Base-by-base conservation (phyloP, 2,888 invertebrate genomes). In the Brachyopa scutellaris region DNA sequence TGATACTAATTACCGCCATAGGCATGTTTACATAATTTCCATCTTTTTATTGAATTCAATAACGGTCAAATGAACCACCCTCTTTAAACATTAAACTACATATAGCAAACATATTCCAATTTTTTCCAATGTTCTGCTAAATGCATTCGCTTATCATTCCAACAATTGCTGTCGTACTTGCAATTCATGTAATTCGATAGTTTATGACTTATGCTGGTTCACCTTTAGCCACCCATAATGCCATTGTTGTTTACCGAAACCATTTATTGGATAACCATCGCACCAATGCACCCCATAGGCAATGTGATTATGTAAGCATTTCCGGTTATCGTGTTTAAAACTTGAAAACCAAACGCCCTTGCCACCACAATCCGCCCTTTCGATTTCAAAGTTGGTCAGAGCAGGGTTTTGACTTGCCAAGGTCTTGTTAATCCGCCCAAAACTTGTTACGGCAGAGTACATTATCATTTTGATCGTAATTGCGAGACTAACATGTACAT, bases 381-480 rank as follows among this genome's bases (percentile, higher is more conserved):
- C 51, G 42, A 53, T 61, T 26, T 36, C 73, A 55, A 38, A 55
- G 26, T 72, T 31, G 61, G 23, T 40, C 31, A 47, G 13, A 17
- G 38, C 11, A 23, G 23, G 9, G 21, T 2, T 15, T 9, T 49
- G 69, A 55, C 38, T 55, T 57, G 29, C 33, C 31, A 23, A 66
- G 31, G 47, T 42, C 42, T 26, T 42, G 31, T 21, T 26, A 40
- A 26, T 13, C 13, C 15, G 49, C 49, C 42, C 13, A 11, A 23
- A 66, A 45, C 36, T 64, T 57, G 64, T 64, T 51, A 64, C 33
- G 49, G 26, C 42, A 40, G 57, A 38, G 19, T 59, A 57, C 42
- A 78, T 78, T 78, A 78, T 72, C 55, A 47, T 47, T 55, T 55
- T 31, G 62, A 67, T 74, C 21, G 69, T 80, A 80, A 67, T 80